Evolutionary conservation across 2,797 vertebrate genomes (phyloP), one percentile per base, ranked within the genome.

Genomic region (Sylvilagus floridanus): DNA sequence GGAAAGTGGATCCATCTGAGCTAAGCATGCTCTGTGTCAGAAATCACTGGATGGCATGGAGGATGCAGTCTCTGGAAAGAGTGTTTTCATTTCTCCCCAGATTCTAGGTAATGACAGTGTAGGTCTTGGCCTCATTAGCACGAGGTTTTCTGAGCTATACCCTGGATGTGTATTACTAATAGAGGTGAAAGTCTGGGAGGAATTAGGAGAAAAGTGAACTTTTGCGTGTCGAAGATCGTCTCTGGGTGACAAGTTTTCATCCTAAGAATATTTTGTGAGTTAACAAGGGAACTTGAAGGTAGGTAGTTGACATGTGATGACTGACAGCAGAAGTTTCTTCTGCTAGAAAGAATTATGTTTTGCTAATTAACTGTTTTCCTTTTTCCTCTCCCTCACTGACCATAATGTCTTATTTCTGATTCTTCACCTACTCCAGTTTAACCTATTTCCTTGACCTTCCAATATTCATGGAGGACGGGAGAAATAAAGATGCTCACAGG

Each of bases 141-240:
- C 50, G 79, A 82, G 22, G 17, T 81, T 93, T 92, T 82, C 72
- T 79, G 24, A 96, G 77, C 12, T 85, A 50, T 63, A 54, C 60
- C 37, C 76, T 77, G 30, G 26, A 60, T 97, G 66, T 78, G 0
- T 87, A 87, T 81, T 87, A 73, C 52, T 95, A 95, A 84, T 35
- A 95, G 66, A 89, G 91, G 24, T 95, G 95, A 93, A 35, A 82
- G 72, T 37, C 84, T 57, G 0, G 81, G 54, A 93, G 79, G 84
- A 86, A 96, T 95, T 93, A 71, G 37, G 30, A 10, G 21, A 95
- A 95, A 86, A 86, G 79, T 92, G 66, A 90, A 79, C 26, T 86
- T 92, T 62, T 84, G 42, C 71, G 83, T 93, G 62, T 88, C 52
- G 77, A 94, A 92, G 95, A 94, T 96, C 92, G 85, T 95, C 73